A percentile compares a stretch with the other conserved stretches of the same genome.
Conservation (phyloP, 2,113 vertebrate genomes). For the Otocyon megalotis region DNA sequence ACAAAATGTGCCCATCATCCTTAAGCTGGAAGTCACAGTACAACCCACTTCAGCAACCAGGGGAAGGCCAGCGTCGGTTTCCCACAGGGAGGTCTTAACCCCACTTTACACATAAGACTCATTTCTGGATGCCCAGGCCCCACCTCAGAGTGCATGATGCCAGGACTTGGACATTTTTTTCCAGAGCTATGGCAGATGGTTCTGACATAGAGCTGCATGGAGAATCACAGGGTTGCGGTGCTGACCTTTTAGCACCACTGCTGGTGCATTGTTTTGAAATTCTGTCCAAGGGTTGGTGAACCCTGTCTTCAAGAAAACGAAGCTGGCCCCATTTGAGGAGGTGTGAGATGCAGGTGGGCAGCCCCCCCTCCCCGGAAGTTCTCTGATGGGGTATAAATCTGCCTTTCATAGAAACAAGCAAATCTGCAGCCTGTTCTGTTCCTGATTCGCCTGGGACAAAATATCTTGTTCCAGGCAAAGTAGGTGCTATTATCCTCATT, state of each 20-base stretch:
- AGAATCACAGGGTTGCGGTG: not conserved
- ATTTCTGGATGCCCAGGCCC: not conserved
- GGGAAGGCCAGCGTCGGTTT: not conserved
- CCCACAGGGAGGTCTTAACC: not conserved
- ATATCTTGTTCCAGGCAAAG: constrained; percentile 34
- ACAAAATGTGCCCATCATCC: not conserved
- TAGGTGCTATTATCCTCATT: not conserved
- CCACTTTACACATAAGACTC: not conserved
- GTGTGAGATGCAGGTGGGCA: not conserved
- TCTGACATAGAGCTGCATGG: not conserved
- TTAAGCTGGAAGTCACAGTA: not conserved
- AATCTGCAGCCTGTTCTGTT: not conserved
- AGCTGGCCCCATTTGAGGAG: not conserved
- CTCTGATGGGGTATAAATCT: not conserved
- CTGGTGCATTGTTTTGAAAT: not conserved
- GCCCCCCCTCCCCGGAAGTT: not conserved
- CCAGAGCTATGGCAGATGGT: not conserved
- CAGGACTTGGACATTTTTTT: not conserved
- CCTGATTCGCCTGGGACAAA: not conserved
- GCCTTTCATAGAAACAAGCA: constrained; percentile 18
- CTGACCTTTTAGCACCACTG: not conserved
- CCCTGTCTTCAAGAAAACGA: not conserved
- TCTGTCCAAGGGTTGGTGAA: not conserved
- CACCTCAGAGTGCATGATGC: not conserved
- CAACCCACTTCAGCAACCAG: not conserved